Evolutionary conservation across 2,797 vertebrate species (phyloP).

Genomic region (Catamblyrhynchus diadema): DNA sequence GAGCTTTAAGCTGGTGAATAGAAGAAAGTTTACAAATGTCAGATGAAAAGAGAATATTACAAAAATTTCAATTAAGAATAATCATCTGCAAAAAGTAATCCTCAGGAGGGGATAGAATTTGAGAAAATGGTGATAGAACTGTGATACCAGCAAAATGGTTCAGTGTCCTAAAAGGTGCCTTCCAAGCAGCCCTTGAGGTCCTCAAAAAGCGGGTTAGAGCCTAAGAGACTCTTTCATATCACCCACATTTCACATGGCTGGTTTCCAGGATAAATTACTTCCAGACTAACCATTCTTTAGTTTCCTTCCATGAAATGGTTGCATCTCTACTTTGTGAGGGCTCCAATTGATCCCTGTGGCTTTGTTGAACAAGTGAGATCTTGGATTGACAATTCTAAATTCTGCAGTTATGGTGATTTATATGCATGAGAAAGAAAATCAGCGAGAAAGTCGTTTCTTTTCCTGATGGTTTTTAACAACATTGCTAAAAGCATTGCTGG

Average conservation of each 20-base stretch:
- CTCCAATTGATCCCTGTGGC: background rate
- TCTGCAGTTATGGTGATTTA: background rate
- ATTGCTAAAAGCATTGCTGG: background rate
- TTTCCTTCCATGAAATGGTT: background rate
- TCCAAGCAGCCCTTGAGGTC: background rate
- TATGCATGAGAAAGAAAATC: background rate
- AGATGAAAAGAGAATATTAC: background rate
- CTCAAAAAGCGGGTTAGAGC: background rate
- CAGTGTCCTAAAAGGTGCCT: background rate
- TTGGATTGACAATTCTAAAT: background rate
- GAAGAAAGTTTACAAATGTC: background rate
- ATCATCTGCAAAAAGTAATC: background rate
- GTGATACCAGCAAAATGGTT: background rate
- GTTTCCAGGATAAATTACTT: background rate
- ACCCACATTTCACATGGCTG: background rate
- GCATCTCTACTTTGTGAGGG: background rate
- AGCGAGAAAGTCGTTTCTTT: background rate
- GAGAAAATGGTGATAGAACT: background rate
- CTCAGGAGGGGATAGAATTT: background rate
- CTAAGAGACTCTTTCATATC: background rate
- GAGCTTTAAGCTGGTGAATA: background rate
- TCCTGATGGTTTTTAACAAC: background rate
- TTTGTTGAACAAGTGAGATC: background rate
- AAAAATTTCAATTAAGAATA: background rate
- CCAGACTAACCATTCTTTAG: background rate